These are phyloP conservation scores for Limosa lapponica DNA, from an alignment of 2,797 vertebrate species.

Conservation along the genomic window DNA sequence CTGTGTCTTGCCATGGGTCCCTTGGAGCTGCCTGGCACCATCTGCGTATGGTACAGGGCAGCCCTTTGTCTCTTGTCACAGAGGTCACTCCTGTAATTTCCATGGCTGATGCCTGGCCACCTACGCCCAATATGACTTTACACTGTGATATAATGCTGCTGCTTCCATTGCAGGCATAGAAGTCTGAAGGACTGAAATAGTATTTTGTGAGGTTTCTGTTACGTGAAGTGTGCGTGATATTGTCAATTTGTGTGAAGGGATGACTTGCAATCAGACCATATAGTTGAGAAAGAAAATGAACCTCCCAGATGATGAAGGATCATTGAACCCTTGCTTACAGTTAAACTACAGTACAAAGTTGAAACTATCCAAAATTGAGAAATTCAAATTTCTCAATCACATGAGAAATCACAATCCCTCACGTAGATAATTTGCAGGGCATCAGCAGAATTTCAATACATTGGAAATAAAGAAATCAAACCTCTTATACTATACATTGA, in stretches of 20 bases:
- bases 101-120: no score
- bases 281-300: not conserved
- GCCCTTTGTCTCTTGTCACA: not conserved
- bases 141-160: not conserved
- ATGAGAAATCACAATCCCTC: not conserved
- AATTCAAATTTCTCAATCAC: no score
- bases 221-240: not conserved
- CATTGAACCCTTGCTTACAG: not conserved
- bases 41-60: fast-evolving
- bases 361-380: not conserved
- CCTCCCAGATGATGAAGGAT: not conserved
- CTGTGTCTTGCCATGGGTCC: not conserved
- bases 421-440: not conserved
- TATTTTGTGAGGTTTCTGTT: not conserved
- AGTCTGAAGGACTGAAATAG: not conserved
- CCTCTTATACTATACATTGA: not conserved
- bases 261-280: not conserved
- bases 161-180: not conserved
- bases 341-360: not conserved
- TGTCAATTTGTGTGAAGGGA: not conserved
- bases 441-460: not conserved
- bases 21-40: not conserved
- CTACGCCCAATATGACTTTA: not conserved
- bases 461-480: not conserved
- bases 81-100: not conserved